Percentiles rank a stretch among this genome's conserved stretches.
Evolutionary conservation across 92 coral and sea anemone genomes (phyloP).

Genomic region (Porites rus): DNA sequence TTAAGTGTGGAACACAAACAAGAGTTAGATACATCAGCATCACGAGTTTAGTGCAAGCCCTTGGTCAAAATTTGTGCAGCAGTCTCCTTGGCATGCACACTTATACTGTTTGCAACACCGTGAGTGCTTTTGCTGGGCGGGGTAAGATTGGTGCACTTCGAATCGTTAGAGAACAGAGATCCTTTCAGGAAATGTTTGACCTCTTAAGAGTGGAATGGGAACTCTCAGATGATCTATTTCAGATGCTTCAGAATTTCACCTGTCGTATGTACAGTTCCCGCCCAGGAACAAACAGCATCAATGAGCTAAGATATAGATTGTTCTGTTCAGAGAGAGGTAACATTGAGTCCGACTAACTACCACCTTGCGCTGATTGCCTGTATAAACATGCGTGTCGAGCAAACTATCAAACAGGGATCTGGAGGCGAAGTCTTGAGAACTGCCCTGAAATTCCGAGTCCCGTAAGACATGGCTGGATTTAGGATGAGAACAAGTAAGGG

Average conservation of each 20-base stretch:
- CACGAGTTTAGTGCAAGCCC: conserved; percentile 49
- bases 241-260: conserved; percentile 42
- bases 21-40: conserved; percentile 54
- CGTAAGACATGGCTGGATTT: conserved; percentile 50
- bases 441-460: conserved; percentile 46
- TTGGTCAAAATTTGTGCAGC: conserved; percentile 56
- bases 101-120: conserved; percentile 74
- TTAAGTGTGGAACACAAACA: conserved; percentile 67
- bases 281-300: conserved; percentile 51
- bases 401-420: conserved; percentile 60
- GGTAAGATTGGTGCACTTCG: conserved; percentile 50
- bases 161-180: conserved; percentile 24
- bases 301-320: conserved; percentile 49
- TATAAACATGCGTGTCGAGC: conserved; percentile 36
- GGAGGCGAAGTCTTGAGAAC: conserved; percentile 51
- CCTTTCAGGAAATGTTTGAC: conserved; percentile 40
- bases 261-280: conserved; percentile 49
- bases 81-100: conserved; percentile 74
- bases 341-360: conserved; percentile 26
- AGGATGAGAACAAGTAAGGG: conserved; percentile 43
- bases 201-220: conserved; percentile 50
- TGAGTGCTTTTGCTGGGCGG: conserved; percentile 74
- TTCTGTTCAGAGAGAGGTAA: conserved; percentile 32
- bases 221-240: conserved; percentile 39
- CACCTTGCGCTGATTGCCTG: conserved; percentile 28